These are phyloP conservation scores for Cantharis lateralis DNA, from an alignment of 2,888 invertebrate species.

Conservation along the genomic window DNA sequence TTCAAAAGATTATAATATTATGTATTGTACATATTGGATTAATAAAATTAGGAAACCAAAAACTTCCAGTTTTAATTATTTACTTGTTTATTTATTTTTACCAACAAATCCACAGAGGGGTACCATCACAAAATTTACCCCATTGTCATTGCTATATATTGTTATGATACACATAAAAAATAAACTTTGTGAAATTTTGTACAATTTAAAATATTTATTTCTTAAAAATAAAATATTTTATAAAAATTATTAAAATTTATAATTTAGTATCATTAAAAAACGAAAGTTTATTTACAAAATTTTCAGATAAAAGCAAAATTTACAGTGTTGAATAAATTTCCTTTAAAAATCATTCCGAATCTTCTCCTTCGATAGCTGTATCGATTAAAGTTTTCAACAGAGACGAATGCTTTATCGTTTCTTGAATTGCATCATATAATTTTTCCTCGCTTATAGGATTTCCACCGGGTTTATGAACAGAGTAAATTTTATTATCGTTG, in stretches of 20 bases:
- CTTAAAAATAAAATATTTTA: too few species aligned
- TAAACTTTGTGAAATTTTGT: too few species aligned
- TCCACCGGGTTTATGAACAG: constrained; percentile 78
- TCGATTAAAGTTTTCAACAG: constrained; percentile 58
- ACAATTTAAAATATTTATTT: too few species aligned
- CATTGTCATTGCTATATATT: too few species aligned
- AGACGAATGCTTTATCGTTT: constrained; percentile 64
- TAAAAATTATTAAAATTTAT: not conserved
- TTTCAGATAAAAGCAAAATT: not conserved
- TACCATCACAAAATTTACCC: too few species aligned
- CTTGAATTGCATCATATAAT: constrained; percentile 63
- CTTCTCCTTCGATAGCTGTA: constrained; percentile 39
- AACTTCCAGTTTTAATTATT: too few species aligned
- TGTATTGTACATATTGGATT: too few species aligned
- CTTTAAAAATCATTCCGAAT: not conserved
- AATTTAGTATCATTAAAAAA: not conserved
- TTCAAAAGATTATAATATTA: too few species aligned
- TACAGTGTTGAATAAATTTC: not conserved
- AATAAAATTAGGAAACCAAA: too few species aligned
- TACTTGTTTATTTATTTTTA: too few species aligned
- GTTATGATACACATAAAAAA: too few species aligned
- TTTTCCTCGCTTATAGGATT: constrained; percentile 63
- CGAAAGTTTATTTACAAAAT: not conserved
- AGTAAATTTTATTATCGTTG: constrained; percentile 65
- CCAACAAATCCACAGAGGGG: too few species aligned